These are phyloP conservation scores for Actinemys pallida DNA, from an alignment of 2,113 vertebrate species.

Conservation along the genomic window DNA sequence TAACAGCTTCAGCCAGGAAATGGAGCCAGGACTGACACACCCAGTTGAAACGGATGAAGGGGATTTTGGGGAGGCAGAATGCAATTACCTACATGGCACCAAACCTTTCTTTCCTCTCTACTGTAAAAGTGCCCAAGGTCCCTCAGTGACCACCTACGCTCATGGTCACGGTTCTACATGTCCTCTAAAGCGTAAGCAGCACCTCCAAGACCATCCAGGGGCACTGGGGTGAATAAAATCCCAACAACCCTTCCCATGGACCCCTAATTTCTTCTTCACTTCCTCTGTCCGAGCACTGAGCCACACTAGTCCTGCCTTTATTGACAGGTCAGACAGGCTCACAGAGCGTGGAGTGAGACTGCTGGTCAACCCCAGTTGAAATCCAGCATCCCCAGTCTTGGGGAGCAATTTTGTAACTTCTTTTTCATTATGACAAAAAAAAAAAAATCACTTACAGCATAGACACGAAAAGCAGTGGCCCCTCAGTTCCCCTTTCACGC, in stretches of 20 bases:
- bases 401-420: accelerated
- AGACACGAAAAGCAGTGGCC: not conserved
- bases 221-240: not conserved
- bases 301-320: not conserved
- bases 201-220: not conserved
- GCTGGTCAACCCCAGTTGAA: not conserved
- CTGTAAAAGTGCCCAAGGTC: not conserved
- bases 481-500: not conserved
- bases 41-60: not conserved
- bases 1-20: not conserved
- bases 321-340: not conserved
- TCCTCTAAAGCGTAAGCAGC: not conserved
- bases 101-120: not conserved
- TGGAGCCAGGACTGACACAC: not conserved
- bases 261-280: not conserved
- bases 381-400: not conserved
- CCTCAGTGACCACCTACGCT: not conserved
- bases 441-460: not conserved
- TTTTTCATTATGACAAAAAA: not conserved
- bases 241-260: not conserved
- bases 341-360: not conserved
- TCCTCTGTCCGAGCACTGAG: not conserved
- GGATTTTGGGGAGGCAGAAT: not conserved
- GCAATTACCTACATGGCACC: not conserved
- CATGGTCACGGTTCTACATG: not conserved